Evolutionary conservation across 64 coral and sea anemone genomes (phyloP), one percentile per base, ranked within the genome.

Genomic region (Platygyra sinensis): DNA sequence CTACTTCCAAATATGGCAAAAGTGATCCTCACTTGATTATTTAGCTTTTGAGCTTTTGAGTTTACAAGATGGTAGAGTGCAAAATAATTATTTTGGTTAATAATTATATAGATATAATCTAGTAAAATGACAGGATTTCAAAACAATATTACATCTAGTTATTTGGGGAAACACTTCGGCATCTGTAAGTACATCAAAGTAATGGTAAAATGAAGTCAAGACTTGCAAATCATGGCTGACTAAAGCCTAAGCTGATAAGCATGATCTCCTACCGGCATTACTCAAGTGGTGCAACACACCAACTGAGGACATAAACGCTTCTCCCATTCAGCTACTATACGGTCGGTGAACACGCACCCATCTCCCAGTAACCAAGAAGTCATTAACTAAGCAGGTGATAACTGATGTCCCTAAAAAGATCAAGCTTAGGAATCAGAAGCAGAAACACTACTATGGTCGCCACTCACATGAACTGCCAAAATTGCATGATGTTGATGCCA

Each of bases 241-340:
- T n/a, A n/a, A n/a, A n/a, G n/a, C n/a, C n/a, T n/a, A n/a, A n/a
- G 18, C 39, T 32, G 39, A 85, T 64, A 85, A 69, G 60, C 13
- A 62, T 39, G 82, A 69, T 71, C 82, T 30, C 12, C 46, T 27
- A 32, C 32, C 71, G 28, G 86, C 86, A 25, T 51, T 87, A 52
- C 42, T 87, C 50, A 25, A 87, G 30, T 76, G 69, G 55, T 72
- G 18, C 46, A 88, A 74, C 86, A 74, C 86, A n/a, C 55, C 86
- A 13, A 28, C 72, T 30, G 86, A 74, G 22, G 42, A 72, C 9
- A 31, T 59, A 31, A 8, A 74, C 36, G 52, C 24, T 33, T 88
- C 86, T 36, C 73, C 72, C 22, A 2, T 30, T 61, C 86, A 60
- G 73, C 72, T 74, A 72, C 29, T 88, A 16, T 74, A 54, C 22